Evolutionary conservation across 1,140 invertebrate species (phyloP), one percentile per base, ranked within the genome.

Genomic region (Drosophila paulistorum): DNA sequence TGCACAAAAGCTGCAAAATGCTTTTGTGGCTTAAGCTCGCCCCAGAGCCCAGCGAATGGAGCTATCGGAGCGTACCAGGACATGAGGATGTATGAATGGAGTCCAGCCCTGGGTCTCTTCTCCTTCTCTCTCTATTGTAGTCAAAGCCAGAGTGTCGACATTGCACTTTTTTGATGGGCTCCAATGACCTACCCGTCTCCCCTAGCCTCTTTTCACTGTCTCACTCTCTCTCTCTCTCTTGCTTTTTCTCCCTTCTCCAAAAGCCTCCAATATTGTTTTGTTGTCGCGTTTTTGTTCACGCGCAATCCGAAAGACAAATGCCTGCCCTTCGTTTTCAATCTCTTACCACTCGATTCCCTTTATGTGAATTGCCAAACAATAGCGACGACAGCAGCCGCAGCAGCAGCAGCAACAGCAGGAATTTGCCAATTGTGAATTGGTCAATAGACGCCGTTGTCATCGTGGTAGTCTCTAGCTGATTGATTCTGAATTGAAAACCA

Each of bases 11-110:
- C 45, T 65, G 68, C 60, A 78, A 74, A 78, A 71, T 71, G 72
- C 73, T 75, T 74, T 72, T 68, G 76, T 65, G 69, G 76, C 73
- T 79, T 76, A 76, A 79, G 68, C 65, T 73, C 54, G 42, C 57
- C 45, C 57, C 33, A 39, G 14, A 59, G 57, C 11, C 57, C 57
- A 37, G 45, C 70, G 64, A 74, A 69, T 51, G 62, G 48, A 70
- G 74, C 74, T 62, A 79, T 66, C 67, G 73, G 66, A 75, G 76
- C 76, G 58, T 71, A 37, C 76, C 73, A 79, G 75, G 73, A 79
- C 73, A 79, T 71, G 68, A 65, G 73, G 69, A 54, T 54, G 58
- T 51, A 48, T 37, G 17, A 59, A 51, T 51, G 45, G 45, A 58
- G 33, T 26, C 13, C 42, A 26, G 45, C 35, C 45, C 45, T 23